Base-by-base conservation (phyloP, 2,888 invertebrate genomes). In the Eupithecia inturbata region DNA sequence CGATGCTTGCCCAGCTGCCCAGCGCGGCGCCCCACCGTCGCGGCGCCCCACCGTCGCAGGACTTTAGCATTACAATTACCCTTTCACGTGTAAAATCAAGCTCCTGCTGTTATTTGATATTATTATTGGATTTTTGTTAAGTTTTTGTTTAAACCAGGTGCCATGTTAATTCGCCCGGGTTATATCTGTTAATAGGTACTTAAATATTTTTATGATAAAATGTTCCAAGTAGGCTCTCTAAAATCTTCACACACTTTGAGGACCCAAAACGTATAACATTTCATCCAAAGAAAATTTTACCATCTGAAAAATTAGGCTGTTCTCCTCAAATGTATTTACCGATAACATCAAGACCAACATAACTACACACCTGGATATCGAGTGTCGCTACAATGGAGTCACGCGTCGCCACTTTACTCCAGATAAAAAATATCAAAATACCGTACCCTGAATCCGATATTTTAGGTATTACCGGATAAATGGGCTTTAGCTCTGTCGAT, bases 361-460 rank as follows among this genome's bases (percentile, higher is more conserved):
- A 41, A n/a, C 26, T 72, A 19, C 71, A 41, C 26, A 26, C 64
- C 75, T 69, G 71, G 73, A 64, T 76, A 53, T 75, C 70, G 72
- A 77, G 73, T 74, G 67, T 70, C 68, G 81, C n/a, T 57, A 85
- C 87, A 88, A 89, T 87, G 84, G 81, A 87, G 88, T 87, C 89
- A 88, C 88, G 89, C 82, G 82, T 79, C 75, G 79, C 83, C 85
- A 85, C 85, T 88, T 86, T 84, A 82, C 82, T 72, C 57, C 68
- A 66, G 71, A 68, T 71, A 71, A 75, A 74, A 76, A 74, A 74
- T 74, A 74, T 72, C 73, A 66, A 76, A 74, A 77, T 74, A 74
- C 64, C 72, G 68, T 72, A 70, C 70, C 68, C 73, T 53, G 67
- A 71, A 77, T 74, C 60, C 74, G 71, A 77, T 74, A 73, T 73